Conservation (phyloP, 2,888 invertebrate species). For the Amaurobius ferox region DNA sequence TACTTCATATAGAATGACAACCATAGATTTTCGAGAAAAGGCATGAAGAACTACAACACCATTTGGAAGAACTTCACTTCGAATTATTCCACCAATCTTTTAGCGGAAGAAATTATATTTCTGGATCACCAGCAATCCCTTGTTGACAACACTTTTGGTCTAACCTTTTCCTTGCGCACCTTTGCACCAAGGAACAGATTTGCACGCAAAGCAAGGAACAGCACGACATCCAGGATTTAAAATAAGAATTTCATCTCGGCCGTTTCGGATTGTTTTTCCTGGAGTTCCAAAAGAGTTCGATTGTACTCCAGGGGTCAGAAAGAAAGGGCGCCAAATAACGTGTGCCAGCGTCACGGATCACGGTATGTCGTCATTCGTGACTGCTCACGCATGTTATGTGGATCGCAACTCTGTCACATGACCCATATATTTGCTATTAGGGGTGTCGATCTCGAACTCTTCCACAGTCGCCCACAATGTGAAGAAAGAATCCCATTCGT, state of each 20-base stretch:
- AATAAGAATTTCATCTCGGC: not conserved
- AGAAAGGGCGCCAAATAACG: constrained; percentile 54
- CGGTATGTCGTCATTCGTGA: constrained; percentile 61
- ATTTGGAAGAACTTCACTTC: too few species aligned
- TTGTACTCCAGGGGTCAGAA: constrained; percentile 31
- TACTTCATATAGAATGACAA: too few species aligned
- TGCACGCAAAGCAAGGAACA: not conserved
- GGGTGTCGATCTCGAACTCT: constrained; percentile 32
- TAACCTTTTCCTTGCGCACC: constrained; percentile 15
- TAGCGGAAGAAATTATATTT: not conserved
- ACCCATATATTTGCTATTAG: constrained; percentile 25
- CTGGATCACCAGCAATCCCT: not conserved
- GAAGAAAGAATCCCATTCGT: constrained; percentile 18
- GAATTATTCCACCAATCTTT: not conserved
- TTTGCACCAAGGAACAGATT: not conserved
- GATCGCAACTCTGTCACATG: constrained; percentile 47
- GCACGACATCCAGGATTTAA: not conserved
- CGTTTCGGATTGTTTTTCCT: not conserved
- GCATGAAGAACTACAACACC: too few species aligned
- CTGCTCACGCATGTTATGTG: constrained; percentile 57
- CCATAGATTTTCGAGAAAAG: too few species aligned
- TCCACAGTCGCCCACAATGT: not conserved
- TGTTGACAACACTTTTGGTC: constrained; percentile 6
- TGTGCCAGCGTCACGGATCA: constrained; percentile 66
- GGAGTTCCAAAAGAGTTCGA: constrained; percentile 21